These are phyloP conservation scores for Erpetoichthys calabaricus DNA, from an alignment of 2,797 vertebrate genomes.

Conservation along the genomic window DNA sequence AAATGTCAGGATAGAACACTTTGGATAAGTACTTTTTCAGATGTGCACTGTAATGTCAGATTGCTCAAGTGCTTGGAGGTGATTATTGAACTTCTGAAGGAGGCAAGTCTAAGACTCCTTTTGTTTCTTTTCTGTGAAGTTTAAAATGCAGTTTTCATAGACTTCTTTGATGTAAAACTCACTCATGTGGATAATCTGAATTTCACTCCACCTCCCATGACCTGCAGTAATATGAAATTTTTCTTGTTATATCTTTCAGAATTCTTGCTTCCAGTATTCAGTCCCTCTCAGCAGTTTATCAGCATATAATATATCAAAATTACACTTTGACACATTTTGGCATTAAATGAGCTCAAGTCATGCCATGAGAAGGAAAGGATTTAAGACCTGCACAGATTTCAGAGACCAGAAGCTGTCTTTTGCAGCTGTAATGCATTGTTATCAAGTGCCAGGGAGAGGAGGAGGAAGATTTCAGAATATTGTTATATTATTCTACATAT, in stretches of 20 bases:
- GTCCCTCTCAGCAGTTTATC: neutral
- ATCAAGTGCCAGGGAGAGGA: too few relatives aligned
- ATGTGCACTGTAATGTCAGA: neutral
- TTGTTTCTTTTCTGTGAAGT: neutral
- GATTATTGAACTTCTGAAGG: neutral
- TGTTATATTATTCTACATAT: too few relatives aligned
- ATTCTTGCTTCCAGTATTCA: neutral
- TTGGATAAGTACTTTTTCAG: neutral
- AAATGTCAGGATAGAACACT: neutral
- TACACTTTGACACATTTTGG: slow-evolving; percentile 1
- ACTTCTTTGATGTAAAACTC: slow-evolving; percentile 8
- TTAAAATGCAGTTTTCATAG: slow-evolving; percentile 3
- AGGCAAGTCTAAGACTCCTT: neutral
- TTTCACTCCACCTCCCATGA: neutral
- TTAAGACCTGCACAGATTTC: too few relatives aligned
- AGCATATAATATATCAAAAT: neutral
- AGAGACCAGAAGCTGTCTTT: too few relatives aligned
- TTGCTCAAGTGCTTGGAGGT: slow-evolving; percentile 5
- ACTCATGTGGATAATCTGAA: slow-evolving; percentile 3
- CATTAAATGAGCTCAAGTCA: too few relatives aligned
- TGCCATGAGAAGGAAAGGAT: too few relatives aligned
- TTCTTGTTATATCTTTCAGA: neutral
- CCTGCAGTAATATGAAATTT: neutral
- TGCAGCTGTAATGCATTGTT: too few relatives aligned
- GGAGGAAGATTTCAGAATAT: too few relatives aligned